Conservation (phyloP, 2,797 vertebrate genomes). For the Mergus octosetaceus region DNA sequence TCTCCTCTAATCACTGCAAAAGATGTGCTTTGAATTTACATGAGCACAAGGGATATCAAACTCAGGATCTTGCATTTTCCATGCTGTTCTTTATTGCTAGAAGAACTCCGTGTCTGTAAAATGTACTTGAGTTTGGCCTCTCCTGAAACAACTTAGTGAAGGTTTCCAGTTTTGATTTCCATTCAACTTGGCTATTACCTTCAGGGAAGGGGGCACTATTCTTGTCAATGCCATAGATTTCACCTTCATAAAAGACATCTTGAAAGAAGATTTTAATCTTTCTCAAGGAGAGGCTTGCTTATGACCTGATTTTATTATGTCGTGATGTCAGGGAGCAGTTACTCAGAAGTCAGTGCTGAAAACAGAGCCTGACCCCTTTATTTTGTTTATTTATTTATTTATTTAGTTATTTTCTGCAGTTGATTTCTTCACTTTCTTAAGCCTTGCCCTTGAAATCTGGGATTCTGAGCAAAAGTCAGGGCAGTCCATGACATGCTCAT, state of each 20-base stretch:
- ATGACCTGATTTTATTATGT: constrained; percentile 24
- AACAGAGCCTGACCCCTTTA: not conserved
- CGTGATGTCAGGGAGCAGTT: not conserved
- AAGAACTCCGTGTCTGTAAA: not conserved
- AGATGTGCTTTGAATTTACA: not conserved
- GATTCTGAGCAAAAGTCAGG: not conserved
- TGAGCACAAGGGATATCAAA: not conserved
- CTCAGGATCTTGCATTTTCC: not conserved
- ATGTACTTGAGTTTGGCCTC: not conserved
- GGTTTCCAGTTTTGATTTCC: constrained; percentile 29
- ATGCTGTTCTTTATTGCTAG: not conserved
- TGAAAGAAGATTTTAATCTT: constrained; percentile 31
- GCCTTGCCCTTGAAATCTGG: not conserved
- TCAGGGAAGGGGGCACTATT: not conserved
- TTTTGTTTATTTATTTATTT: not conserved
- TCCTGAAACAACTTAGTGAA: not conserved
- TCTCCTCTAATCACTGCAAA: not conserved
- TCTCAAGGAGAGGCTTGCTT: not conserved
- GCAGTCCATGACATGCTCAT: not conserved
- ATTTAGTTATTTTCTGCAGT: not conserved
- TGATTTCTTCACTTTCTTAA: not conserved
- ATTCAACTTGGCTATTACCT: constrained; percentile 16
- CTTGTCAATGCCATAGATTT: constrained; percentile 21
- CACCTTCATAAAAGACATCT: constrained; percentile 24
- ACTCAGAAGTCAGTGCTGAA: not conserved